Conservation (phyloP, 2,888 invertebrate genomes). For the Chaetogeoica ovagalla region DNA sequence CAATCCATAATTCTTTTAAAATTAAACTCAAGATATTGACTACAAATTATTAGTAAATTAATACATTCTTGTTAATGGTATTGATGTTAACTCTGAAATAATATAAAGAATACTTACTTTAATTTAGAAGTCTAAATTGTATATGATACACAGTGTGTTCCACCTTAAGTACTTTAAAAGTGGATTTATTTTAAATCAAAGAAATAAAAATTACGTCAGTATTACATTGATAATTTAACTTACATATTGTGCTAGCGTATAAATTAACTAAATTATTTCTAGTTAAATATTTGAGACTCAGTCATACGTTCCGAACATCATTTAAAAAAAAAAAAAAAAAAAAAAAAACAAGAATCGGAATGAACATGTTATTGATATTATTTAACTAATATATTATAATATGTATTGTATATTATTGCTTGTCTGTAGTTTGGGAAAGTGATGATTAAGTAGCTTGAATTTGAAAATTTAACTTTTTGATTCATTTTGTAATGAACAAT, state of each 20-base stretch:
- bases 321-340: background rate
- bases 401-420: background rate
- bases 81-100: background rate
- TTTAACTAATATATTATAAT: background rate
- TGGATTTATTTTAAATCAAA: background rate
- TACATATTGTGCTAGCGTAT: background rate
- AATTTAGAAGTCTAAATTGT: conserved; percentile 12
- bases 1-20: background rate
- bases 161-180: conserved; percentile 16
- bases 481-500: conserved; percentile 1
- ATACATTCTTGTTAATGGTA: background rate
- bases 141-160: conserved; percentile 17
- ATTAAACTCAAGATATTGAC: background rate
- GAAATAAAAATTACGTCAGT: no score
- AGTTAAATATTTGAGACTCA: conserved; percentile 1
- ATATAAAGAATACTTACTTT: background rate
- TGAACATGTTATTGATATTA: background rate
- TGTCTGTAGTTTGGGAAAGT: background rate
- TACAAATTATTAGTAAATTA: conserved; percentile 1
- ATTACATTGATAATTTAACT: background rate
- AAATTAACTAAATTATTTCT: conserved; percentile 4
- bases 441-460: background rate
- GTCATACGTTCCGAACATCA: no score
- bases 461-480: background rate
- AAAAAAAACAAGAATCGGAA: conserved; percentile 5